Base-by-base conservation (phyloP, 1,140 invertebrate genomes). In the Coenobita brevimanus region DNA sequence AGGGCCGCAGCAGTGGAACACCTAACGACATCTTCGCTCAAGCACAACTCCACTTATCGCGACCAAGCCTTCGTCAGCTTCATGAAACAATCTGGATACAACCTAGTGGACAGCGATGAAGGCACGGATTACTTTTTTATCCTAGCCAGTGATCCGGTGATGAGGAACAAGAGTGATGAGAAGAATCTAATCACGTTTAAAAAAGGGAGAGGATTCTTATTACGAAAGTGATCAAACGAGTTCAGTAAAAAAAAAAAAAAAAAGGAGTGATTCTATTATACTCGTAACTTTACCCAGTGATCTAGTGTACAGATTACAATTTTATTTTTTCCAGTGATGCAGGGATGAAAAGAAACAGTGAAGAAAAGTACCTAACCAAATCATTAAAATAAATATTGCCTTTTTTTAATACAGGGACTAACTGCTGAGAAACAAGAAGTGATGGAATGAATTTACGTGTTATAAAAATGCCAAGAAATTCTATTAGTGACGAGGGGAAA, bases 1-100 rank as follows among this genome's bases (percentile, higher is more conserved):
- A 78, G 87, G 3, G 78, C 78, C 33, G 38, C 82, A 54, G 85
- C 64, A 27, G 80, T 90, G 4, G 89, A 90, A 75, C 89, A 89
- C 43, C 27, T 64, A 21, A 36, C 73, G 3, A 4, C 43, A 8
- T 15, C 43, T 1, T 38, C 54, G 8, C 3, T 69, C 1, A 21
- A n/a, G 24, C 8, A 17, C 0, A 46, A 67, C 6, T 30, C 41
- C 3, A n/a, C 38, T 24, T 50, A 21, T 71, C 1, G 46, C 36
- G 89, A 90, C 64, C 17, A 54, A 3, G 36, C 27, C 13, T 90
- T 90, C 57, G 62, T 87, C 36, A 50, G 64, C 2, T 88, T 80
- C 27, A 90, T 90, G 89, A 71, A 82, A 21, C 38, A 4, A 46
- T 69, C 71, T 60, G 86, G 86, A 4, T 90, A 90, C 54, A 67